Evolutionary conservation across 2,888 invertebrate genomes (phyloP).

Genomic region (Ethmia dodecea): DNA sequence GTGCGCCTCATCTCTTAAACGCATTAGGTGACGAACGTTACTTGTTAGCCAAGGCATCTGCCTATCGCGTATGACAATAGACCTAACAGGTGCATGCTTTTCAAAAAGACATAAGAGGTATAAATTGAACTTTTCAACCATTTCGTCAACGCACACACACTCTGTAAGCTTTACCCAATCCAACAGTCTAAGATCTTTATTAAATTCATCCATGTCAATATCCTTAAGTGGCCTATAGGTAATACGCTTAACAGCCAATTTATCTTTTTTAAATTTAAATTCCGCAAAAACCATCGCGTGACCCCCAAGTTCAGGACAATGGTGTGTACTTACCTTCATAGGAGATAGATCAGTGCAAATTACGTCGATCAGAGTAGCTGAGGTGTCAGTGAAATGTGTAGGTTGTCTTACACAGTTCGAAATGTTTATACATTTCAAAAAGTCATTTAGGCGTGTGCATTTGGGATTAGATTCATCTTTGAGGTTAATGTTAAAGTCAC

Average conservation of each 20-base stretch:
- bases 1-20: constrained; percentile 9
- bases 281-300: constrained; percentile 11
- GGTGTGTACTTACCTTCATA: constrained; percentile 4
- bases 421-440: constrained; percentile 2
- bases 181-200: constrained; percentile 3
- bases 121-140: constrained; percentile 9
- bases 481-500: constrained; percentile 14
- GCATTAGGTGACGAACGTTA: constrained; percentile 10
- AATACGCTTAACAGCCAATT: constrained; percentile 1
- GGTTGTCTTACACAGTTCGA: constrained; percentile 8
- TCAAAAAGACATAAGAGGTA: constrained; percentile 11
- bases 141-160: constrained; percentile 6
- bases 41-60: constrained; percentile 13
- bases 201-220: constrained; percentile 7
- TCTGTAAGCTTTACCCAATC: constrained; percentile 2
- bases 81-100: constrained; percentile 8
- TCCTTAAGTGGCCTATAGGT: constrained; percentile 9
- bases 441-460: constrained; percentile 2
- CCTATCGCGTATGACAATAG: background rate
- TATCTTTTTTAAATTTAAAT: constrained; percentile 8
- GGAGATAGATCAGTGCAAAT: constrained; percentile 12
- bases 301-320: constrained; percentile 11
- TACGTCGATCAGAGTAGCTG: constrained; percentile 17
- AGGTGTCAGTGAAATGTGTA: constrained; percentile 14
- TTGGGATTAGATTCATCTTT: constrained; percentile 3